A percentile compares a stretch with the other conserved stretches of the same genome.
phyloP scores from a whole-genome alignment of 1,140 invertebrate species.

The Penaeus japonicus region DNA sequence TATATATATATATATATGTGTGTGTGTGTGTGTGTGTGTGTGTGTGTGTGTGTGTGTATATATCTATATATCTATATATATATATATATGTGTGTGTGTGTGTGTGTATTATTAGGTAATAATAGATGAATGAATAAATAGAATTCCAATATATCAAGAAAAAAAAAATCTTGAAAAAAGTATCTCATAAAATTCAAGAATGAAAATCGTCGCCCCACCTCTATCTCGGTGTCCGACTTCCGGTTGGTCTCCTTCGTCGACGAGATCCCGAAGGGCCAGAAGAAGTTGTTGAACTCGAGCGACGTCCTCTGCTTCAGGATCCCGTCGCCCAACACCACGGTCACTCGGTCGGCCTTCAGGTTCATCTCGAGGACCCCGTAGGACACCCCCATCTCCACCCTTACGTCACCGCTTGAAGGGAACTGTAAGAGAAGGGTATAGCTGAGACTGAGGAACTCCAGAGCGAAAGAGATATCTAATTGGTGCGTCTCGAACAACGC shows the following conservation, averaged over 20 bases:
- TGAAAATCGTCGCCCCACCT: neutral
- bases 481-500: no score
- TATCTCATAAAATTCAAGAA: neutral
- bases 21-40: no score
- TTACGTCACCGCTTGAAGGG: constrained; percentile 45
- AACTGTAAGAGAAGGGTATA: no score
- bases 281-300: constrained; percentile 40
- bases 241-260: constrained; percentile 26
- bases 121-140: no score
- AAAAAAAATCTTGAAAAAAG: neutral
- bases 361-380: constrained; percentile 8
- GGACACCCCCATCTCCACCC: constrained; percentile 26
- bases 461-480: no score
- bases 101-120: no score
- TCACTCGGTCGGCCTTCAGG: constrained; percentile 42
- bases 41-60: no score
- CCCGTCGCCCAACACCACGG: constrained; percentile 14
- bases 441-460: no score
- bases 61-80: no score
- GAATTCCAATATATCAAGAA: no score
- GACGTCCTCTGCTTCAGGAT: constrained; percentile 33
- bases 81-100: no score
- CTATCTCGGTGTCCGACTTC: constrained; percentile 10
- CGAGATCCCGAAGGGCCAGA: constrained; percentile 53
- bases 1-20: no score